phyloP scores from a whole-genome alignment of 1,140 invertebrate genomes.

The Galendromus occidentalis region DNA sequence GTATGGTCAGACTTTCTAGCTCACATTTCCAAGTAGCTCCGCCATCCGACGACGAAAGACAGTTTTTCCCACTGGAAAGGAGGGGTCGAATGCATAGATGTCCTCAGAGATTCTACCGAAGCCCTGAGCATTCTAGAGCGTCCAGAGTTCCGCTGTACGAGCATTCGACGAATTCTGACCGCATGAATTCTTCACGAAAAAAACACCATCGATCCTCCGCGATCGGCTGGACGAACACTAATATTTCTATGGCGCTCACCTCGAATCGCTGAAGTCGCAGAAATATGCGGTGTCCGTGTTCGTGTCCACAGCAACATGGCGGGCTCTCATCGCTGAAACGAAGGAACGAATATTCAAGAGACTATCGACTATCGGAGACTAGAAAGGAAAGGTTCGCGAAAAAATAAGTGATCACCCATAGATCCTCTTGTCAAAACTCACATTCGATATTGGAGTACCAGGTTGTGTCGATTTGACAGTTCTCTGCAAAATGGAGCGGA shows the following conservation, averaged over 20 bases:
- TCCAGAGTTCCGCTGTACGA: background rate
- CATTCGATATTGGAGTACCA: too few relatives aligned
- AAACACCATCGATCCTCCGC: background rate
- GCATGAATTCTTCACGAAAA: background rate
- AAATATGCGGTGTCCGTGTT: slow-evolving; percentile 3
- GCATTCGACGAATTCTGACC: background rate
- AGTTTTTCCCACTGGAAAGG: background rate
- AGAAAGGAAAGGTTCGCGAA: too few relatives aligned
- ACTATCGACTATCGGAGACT: too few relatives aligned
- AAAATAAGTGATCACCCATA: too few relatives aligned
- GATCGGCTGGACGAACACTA: background rate
- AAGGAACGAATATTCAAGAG: background rate
- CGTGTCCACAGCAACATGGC: background rate
- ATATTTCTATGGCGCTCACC: background rate
- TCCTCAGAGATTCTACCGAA: background rate
- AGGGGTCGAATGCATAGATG: background rate
- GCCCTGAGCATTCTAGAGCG: background rate
- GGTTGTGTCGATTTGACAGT: too few relatives aligned
- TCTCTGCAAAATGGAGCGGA: too few relatives aligned
- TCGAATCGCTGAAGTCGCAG: background rate
- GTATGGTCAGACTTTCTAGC: background rate
- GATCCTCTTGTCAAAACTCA: too few relatives aligned
- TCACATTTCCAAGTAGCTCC: background rate
- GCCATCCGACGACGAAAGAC: slow-evolving; percentile 5
- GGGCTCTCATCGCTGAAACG: background rate